Evolutionary conservation across 2,113 vertebrate genomes (phyloP), one percentile per base, ranked within the genome.

Genomic region (Phyllopteryx taeniolatus): DNA sequence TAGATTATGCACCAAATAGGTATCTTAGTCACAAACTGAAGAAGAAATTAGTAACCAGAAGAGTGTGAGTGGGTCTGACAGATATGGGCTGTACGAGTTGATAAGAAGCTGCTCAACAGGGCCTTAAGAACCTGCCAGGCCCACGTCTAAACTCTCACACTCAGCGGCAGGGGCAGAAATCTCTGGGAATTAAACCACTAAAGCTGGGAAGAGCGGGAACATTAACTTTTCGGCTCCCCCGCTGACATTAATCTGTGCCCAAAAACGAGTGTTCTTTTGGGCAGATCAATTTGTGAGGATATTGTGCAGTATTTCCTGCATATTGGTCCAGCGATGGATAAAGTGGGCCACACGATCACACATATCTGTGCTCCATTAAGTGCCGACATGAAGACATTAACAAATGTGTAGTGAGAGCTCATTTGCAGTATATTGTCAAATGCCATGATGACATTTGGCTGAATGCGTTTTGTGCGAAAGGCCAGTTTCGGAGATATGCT

Each of bases 401-500:
- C 85, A 87, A 88, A 91, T 76, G 83, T 78, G 68, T 80, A 73
- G 88, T 83, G 79, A 85, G 83, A 82, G 72, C 83, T 91, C 78
- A 86, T 89, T 90, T 90, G 81, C 84, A 86, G 57, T 63, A 75
- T 78, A 79, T 79, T 78, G 77, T 76, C 51, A 74, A 82, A 59
- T 62, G 74, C 56, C 69, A 74, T 53, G 64, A 80, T 65, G 78
- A 74, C 78, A 79, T 84, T 79, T 71, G 70, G 68, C 67, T 78
- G 51, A 31, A 54, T 71, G 5, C 74, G 27, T 74, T 65, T 54
- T 47, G 31, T 20, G 7, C 19, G 19, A 67, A 35, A 31, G 27
- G 47, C 27, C n/a, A 51, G 4, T 46, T 27, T 22, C 27, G 63
- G 8, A 20, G 61, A 44, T 22, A 61, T 14, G 59, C 59, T 31